Conservation (phyloP, 1,140 invertebrate genomes). For the Cydia strobilella region DNA sequence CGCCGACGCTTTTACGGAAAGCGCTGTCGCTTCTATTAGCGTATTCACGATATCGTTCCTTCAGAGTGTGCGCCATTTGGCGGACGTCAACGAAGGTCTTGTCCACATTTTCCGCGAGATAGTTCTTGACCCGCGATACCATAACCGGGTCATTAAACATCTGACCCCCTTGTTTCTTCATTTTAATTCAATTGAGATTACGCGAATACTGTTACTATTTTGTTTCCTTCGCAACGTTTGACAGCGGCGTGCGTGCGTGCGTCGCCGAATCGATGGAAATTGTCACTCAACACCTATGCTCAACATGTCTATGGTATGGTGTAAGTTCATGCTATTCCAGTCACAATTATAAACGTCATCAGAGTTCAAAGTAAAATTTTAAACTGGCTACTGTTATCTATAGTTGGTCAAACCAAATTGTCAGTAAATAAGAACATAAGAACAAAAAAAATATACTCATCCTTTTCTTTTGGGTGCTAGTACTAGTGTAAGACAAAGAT, state of each 20-base stretch:
- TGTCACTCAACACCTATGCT: constrained; percentile 31
- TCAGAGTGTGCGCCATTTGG: constrained; percentile 86
- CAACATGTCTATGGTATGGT: constrained; percentile 36
- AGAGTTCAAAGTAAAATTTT: background rate
- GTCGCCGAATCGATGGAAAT: constrained; percentile 55
- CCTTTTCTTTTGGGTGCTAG: too few species aligned
- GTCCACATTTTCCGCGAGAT: constrained; percentile 86
- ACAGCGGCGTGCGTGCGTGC: constrained; percentile 61
- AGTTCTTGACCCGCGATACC: constrained; percentile 81
- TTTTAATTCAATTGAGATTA: constrained; percentile 43
- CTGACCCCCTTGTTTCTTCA: constrained; percentile 73
- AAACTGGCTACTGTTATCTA: too few species aligned
- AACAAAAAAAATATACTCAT: too few species aligned
- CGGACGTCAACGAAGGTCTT: constrained; percentile 87
- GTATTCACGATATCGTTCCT: constrained; percentile 86
- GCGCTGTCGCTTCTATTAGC: constrained; percentile 83
- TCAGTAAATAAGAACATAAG: too few species aligned
- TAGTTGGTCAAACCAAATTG: too few species aligned
- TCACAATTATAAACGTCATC: background rate
- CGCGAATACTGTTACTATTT: constrained; percentile 12
- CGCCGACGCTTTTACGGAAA: constrained; percentile 84
- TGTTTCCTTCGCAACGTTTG: constrained; percentile 55
- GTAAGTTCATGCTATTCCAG: background rate
- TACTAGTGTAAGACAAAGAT: too few species aligned
- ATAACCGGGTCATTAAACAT: constrained; percentile 72